A percentile compares a stretch with the other conserved stretches of the same genome.
phyloP scores from a whole-genome alignment of 30 jellyfish, hydroid and myxozoan genomes.

The Rhopilema esculentum region DNA sequence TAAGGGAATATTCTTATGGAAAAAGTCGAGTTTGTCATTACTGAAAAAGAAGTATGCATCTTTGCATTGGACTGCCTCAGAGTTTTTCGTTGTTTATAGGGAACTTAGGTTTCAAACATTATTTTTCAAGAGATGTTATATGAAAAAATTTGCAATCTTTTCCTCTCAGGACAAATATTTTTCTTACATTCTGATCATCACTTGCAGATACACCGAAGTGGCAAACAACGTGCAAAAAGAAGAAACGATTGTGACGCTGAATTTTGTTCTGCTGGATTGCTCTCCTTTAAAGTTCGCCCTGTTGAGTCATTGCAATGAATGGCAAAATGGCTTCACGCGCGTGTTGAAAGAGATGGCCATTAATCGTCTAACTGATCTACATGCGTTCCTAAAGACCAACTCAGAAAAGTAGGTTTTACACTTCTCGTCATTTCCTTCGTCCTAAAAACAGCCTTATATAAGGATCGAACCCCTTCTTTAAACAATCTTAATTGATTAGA shows the following conservation, averaged over 20 bases:
- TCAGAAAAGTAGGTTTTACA: conserved; percentile 65
- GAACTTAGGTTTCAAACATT: too few relatives aligned
- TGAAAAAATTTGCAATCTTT: too few relatives aligned
- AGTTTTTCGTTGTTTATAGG: too few relatives aligned
- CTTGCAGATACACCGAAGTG: conserved; percentile 88
- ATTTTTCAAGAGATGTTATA: too few relatives aligned
- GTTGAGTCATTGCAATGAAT: conserved; percentile 93
- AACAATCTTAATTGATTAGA: too few relatives aligned
- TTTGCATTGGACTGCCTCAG: too few relatives aligned
- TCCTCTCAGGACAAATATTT: too few relatives aligned
- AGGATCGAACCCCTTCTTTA: too few relatives aligned
- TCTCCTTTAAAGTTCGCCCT: conserved; percentile 92
- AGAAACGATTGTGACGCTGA: conserved; percentile 85
- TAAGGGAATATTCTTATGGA: conserved; percentile 1
- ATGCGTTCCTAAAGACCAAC: conserved; percentile 70
- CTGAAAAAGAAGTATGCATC: too few relatives aligned
- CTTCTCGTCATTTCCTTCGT: too few relatives aligned
- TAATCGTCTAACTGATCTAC: conserved; percentile 79
- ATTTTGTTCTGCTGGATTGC: conserved; percentile 89
- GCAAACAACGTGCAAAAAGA: conserved; percentile 97
- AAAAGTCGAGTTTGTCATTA: not conserved
- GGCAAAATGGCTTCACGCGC: conserved; percentile 98
- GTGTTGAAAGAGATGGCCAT: conserved; percentile 94
- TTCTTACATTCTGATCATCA: not conserved
- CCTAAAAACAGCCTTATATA: too few relatives aligned